phyloP scores from a whole-genome alignment of 2,113 vertebrate genomes.

The Polypterus senegalus region DNA sequence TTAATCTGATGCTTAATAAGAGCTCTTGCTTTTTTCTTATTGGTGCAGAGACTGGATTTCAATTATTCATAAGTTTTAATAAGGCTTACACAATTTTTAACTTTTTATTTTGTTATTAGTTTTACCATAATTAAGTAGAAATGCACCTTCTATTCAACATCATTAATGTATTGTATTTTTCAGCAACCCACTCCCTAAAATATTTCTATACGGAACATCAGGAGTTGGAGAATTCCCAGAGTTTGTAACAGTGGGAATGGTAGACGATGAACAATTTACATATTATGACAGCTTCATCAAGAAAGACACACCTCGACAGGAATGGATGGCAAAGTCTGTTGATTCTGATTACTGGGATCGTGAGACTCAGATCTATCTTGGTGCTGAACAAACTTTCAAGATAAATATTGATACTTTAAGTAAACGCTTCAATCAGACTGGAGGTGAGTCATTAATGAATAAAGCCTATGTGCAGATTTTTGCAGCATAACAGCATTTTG shows the following conservation, averaged over 20 bases:
- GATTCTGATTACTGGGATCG: background rate
- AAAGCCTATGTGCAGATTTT: too few relatives aligned
- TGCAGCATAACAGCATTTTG: too few relatives aligned
- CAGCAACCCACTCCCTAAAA: background rate
- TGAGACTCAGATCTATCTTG: background rate
- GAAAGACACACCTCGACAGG: background rate
- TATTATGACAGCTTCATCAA: background rate
- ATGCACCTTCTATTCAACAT: too few relatives aligned
- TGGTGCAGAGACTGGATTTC: too few relatives aligned
- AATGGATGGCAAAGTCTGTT: background rate
- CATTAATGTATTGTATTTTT: too few relatives aligned
- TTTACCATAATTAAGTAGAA: too few relatives aligned
- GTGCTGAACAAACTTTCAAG: background rate
- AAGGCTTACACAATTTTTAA: too few relatives aligned
- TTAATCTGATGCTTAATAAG: too few relatives aligned
- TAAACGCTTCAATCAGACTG: conserved; percentile 1
- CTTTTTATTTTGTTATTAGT: too few relatives aligned
- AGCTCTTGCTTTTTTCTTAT: too few relatives aligned
- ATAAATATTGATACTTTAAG: background rate
- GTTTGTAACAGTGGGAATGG: background rate
- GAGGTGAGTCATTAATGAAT: too few relatives aligned
- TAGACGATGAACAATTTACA: background rate
- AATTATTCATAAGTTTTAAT: too few relatives aligned
- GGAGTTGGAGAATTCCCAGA: background rate
- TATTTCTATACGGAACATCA: background rate